Evolutionary conservation across 2,888 invertebrate genomes (phyloP), one percentile per base, ranked within the genome.

Genomic region (Drosophila macrospina): DNA sequence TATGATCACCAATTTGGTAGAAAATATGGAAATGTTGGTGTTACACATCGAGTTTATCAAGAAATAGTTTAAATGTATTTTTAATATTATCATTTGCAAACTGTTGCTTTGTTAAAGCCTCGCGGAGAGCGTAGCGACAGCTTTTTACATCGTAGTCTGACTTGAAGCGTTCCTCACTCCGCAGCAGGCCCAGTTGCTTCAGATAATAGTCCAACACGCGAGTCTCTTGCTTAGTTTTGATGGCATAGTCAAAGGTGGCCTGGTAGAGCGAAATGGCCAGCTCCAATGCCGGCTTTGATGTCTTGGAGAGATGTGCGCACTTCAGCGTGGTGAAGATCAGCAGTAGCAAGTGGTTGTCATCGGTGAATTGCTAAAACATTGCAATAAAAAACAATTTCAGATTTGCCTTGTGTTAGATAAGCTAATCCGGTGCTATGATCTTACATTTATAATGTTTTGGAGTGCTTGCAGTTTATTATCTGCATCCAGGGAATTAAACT

Each of bases 271-370:
- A 80, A 30, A 86, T 74, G 4, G 92, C 88, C 59, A 92, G 57
- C 2, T 90, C 88, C 7, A 92, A 66, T 3, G 92, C 92, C 2
- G 90, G 88, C 13, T 75, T 63, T 0, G 92, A 92, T 4, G 85
- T 64, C 50, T 90, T 70, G 0, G 92, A 79, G 13, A 92, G 72
- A 56, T 92, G 89, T 0, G 89, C 91, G 59, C 91, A 91, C 76
- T 92, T 92, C 2, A 92, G 71, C 5, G 91, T 83, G n/a, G 92
- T 91, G 39, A 91, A 92, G n/a, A 91, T 83, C 2, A 92, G 82
- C 44, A 91, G 57, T 16, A 91, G 79, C 13, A 92, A 60, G 52
- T 92, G 91, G 24, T 91, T 88, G 16, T 92, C 91, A 2, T 82
- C 90, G 32, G 68, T 78, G 45, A 89, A 91, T 78, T 81, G 80